Evolutionary conservation across 37 sponge, comb jelly and placozoan species (phyloP), one percentile per base, ranked within the genome.

Genomic region (Haliclona indistincta): DNA sequence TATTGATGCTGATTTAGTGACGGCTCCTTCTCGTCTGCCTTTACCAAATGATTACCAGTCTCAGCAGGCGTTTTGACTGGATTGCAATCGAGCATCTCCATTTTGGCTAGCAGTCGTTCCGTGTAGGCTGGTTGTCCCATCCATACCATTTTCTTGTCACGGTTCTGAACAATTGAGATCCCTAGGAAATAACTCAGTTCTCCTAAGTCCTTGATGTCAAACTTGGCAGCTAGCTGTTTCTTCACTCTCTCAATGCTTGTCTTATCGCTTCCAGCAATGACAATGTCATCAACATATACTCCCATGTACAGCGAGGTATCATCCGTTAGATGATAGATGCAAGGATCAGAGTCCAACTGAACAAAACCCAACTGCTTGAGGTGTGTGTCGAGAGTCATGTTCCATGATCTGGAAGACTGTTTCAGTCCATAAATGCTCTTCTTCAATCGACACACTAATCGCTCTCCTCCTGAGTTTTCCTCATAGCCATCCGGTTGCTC

Each of bases 361-460:
- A 64, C n/a, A 63, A 86, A 86, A 23, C 75, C 69, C 67, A 79
- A 30, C 63, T 74, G 65, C 64, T 73, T 79, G 28, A 79, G 70
- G 52, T 86, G 86, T 45, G 39, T 35, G 69, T 86, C 55, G 45
- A 86, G 54, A 67, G 80, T 63, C 10, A 36, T 26, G 37, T 85
- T 85, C 79, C 79, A 85, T 26, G 79, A 86, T 8, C 75, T 73
- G 22, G 86, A 68, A 41, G 79, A 79, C 70, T 87, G 88, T 64
- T 87, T 87, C 13, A 87, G 61, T 17, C 88, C 88, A 64, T 87
- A 87, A 35, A 86, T 56, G 51, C 79, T 78, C 38, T 55, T 71
- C 66, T 67, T 76, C 33, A 84, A 51, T 42, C 38, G 67, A 28
- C 78, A 85, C 22, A 78, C 73, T n/a, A 83, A 32, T 23, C 75